phyloP scores from a whole-genome alignment of 1,140 invertebrate species.

The Meteorus sp. region DNA sequence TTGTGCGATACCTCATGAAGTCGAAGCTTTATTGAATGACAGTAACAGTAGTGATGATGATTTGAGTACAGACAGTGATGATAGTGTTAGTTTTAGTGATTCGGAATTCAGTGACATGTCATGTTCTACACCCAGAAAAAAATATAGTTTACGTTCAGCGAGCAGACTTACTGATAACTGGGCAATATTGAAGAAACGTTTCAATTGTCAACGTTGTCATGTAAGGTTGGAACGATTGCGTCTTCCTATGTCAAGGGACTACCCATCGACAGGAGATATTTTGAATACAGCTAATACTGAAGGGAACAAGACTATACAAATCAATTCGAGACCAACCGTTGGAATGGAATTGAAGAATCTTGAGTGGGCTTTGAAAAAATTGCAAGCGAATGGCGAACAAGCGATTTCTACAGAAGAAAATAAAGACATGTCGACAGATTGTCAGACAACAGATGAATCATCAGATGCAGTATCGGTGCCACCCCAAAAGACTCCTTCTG shows the following conservation, averaged over 20 bases:
- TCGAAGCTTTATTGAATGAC: slow-evolving; percentile 2
- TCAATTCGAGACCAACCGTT: neutral
- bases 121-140: too few relatives aligned
- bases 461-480: neutral
- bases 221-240: neutral
- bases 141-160: neutral
- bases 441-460: neutral
- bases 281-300: too few relatives aligned
- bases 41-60: neutral
- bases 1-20: slow-evolving; percentile 5
- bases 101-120: too few relatives aligned
- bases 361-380: slow-evolving; percentile 15
- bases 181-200: neutral
- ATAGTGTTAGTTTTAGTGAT: too few relatives aligned
- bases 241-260: neutral
- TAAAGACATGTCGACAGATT: neutral
- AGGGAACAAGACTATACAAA: neutral
- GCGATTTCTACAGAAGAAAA: neutral
- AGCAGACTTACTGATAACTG: neutral
- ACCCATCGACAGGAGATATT: slow-evolving; percentile 16
- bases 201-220: slow-evolving; percentile 10
- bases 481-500: neutral
- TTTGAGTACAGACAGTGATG: neutral
- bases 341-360: slow-evolving; percentile 7
- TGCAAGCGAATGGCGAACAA: neutral